Evolutionary conservation across 2,113 vertebrate genomes (phyloP).

Genomic region (Redunca redunca): DNA sequence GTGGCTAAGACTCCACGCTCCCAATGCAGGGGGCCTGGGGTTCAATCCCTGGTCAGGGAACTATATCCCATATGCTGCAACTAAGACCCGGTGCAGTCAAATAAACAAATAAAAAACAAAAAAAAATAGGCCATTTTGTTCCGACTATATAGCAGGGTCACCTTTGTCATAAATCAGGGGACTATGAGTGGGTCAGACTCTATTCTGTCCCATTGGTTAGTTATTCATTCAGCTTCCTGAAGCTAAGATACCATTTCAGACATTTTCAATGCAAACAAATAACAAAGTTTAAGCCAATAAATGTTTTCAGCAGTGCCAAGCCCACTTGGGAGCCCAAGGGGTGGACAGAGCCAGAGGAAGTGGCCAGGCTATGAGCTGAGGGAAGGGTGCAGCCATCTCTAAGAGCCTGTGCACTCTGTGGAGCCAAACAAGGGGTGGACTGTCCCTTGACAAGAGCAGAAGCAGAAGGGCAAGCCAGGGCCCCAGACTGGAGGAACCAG

Average conservation of each 20-base stretch:
- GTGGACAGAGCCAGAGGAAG: background rate
- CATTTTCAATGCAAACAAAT: background rate
- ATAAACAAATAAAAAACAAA: background rate
- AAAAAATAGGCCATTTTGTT: background rate
- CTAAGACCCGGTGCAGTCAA: background rate
- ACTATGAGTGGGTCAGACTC: background rate
- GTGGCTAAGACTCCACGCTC: background rate
- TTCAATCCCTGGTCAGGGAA: background rate
- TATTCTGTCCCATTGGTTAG: background rate
- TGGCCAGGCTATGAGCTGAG: background rate
- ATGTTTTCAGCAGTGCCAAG: fast-evolving
- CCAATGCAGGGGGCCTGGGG: background rate
- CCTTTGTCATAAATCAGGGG: background rate
- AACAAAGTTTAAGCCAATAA: background rate
- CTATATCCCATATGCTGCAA: background rate
- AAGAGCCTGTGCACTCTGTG: fast-evolving
- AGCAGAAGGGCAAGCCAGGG: background rate
- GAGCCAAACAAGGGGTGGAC: background rate
- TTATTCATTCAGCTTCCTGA: background rate
- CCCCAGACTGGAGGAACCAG: background rate
- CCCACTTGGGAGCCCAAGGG: background rate
- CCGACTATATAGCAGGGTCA: background rate
- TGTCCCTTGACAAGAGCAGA: background rate
- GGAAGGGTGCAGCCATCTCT: background rate
- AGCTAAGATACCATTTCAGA: background rate